Percentiles rank a stretch among this genome's conserved stretches.
phyloP scores from a whole-genome alignment of 2,113 vertebrate species.

The Eurypyga helias region DNA sequence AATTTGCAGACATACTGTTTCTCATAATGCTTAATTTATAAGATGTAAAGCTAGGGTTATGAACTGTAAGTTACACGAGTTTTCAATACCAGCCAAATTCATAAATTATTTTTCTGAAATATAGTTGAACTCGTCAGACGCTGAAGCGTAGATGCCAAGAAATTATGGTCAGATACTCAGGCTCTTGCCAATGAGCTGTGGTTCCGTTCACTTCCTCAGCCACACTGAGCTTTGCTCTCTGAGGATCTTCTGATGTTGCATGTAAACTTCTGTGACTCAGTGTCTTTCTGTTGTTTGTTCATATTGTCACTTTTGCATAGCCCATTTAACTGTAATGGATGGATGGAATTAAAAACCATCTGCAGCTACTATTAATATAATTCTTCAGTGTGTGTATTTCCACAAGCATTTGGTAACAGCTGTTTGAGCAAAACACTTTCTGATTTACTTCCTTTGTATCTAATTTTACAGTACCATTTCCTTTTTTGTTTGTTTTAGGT shows the following conservation, averaged over 20 bases:
- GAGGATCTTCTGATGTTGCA: neutral
- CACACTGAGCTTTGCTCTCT: neutral
- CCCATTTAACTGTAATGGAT: conserved; percentile 1
- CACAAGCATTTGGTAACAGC: conserved; percentile 18
- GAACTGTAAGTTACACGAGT: neutral
- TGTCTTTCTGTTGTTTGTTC: neutral
- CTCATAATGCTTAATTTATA: neutral
- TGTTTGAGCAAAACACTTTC: conserved; percentile 1
- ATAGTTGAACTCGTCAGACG: neutral
- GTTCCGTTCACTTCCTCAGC: neutral
- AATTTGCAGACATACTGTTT: neutral
- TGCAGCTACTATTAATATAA: conserved; percentile 45
- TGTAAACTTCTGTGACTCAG: neutral
- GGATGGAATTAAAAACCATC: conserved; percentile 34
- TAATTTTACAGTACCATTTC: neutral
- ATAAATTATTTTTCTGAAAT: neutral
- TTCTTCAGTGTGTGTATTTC: neutral
- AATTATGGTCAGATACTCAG: neutral
- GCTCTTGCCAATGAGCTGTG: neutral
- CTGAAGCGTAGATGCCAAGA: neutral
- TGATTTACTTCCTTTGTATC: neutral
- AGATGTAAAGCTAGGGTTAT: neutral
- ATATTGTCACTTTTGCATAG: neutral
- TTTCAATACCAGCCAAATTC: neutral
- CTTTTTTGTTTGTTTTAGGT: neutral